Evolutionary conservation across 2,797 vertebrate species (phyloP).

Genomic region (Alectoris magna): DNA sequence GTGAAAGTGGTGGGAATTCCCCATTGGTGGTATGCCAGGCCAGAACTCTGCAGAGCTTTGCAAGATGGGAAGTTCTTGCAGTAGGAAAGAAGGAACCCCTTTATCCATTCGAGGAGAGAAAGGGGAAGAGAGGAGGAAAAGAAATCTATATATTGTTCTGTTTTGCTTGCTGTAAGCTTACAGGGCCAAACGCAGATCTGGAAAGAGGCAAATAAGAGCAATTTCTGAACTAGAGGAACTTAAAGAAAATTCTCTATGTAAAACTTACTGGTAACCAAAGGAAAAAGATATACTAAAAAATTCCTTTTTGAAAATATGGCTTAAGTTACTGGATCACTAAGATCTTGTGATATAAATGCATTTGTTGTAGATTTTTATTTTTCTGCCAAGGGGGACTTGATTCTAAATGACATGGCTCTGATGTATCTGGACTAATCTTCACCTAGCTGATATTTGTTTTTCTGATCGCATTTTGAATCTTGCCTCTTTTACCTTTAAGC

Average conservation of each 20-base stretch:
- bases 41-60: neutral
- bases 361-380: slow-evolving; percentile 35
- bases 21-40: neutral
- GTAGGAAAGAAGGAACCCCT: neutral
- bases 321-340: slow-evolving; percentile 9
- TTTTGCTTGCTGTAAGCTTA: neutral
- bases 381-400: slow-evolving; percentile 7
- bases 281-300: neutral
- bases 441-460: neutral
- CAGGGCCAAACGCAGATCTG: neutral
- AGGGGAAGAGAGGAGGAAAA: neutral
- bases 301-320: neutral
- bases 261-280: neutral
- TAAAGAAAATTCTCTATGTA: neutral
- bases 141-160: neutral
- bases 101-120: neutral
- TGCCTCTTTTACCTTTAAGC: neutral
- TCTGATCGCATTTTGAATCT: slow-evolving; percentile 15
- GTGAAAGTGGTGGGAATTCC: neutral
- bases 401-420: slow-evolving; percentile 13
- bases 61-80: neutral
- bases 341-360: neutral
- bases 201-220: neutral
- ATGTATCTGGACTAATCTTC: slow-evolving; percentile 6
- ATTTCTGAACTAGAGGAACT: slow-evolving; percentile 6